These are phyloP conservation scores for Anthopleura sola DNA, from an alignment of 64 coral and sea anemone genomes.

Conservation along the genomic window DNA sequence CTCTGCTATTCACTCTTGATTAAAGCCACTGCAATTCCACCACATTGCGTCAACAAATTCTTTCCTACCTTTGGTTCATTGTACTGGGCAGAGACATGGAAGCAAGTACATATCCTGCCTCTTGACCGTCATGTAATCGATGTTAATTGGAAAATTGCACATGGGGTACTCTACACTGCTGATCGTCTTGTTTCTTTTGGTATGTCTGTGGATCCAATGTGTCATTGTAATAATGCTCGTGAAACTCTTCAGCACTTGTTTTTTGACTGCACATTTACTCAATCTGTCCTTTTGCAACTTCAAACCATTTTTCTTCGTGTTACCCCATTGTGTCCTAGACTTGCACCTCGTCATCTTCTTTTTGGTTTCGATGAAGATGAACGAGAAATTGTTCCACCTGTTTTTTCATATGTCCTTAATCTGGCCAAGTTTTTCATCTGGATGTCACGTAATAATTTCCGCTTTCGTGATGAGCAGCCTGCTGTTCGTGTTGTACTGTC, in stretches of 20 bases:
- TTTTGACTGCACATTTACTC: neutral
- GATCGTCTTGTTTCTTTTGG: constrained; percentile 16
- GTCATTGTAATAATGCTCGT: neutral
- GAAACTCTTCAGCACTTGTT: neutral
- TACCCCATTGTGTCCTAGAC: neutral
- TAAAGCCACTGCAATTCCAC: neutral
- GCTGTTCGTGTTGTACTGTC: neutral
- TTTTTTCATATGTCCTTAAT: neutral
- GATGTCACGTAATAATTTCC: neutral
- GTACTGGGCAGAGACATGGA: constrained; percentile 19
- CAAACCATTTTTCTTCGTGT: neutral
- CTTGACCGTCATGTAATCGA: neutral
- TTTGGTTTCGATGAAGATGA: neutral
- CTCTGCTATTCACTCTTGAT: neutral
- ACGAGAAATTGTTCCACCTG: neutral
- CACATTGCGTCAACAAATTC: constrained; percentile 23
- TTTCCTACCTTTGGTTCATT: neutral
- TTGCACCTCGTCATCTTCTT: neutral
- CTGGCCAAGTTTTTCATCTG: neutral
- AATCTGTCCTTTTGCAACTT: neutral
- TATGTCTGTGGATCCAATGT: neutral
- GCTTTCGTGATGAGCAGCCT: neutral
- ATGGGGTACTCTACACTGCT: constrained; percentile 44
- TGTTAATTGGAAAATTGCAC: constrained; percentile 36
- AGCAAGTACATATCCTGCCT: neutral